phyloP scores from a whole-genome alignment of 2,888 invertebrate genomes.

The Sepioteuthis lessoniana region DNA sequence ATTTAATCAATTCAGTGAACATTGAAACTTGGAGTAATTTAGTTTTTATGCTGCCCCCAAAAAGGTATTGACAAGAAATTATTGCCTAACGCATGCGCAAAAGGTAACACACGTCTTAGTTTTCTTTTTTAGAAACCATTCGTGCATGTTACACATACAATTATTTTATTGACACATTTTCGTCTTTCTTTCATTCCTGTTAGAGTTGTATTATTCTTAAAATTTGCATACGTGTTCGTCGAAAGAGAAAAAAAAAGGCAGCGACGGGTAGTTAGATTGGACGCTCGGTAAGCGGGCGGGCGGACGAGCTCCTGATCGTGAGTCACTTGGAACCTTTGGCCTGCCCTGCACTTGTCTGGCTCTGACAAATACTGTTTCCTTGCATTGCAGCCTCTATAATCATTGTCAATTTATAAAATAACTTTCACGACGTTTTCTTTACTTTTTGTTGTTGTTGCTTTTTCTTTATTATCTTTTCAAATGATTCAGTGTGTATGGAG shows the following conservation, averaged over 20 bases:
- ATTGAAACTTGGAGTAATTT: not conserved
- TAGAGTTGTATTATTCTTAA: not conserved
- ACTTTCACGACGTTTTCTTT: not conserved
- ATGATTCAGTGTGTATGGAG: not conserved
- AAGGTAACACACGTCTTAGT: not conserved
- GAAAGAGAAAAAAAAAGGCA: not conserved
- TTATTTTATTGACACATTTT: not conserved
- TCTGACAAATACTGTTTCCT: conserved; percentile 2
- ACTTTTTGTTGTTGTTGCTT: not conserved
- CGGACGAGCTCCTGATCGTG: not conserved
- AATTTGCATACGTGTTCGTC: not conserved
- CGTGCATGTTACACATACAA: not conserved
- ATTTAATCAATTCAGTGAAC: not conserved
- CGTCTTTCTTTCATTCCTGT: not conserved
- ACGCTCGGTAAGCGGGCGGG: not conserved
- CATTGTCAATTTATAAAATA: conserved; percentile 33
- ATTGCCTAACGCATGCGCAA: not conserved
- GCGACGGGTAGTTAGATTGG: not conserved
- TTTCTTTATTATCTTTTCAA: not conserved
- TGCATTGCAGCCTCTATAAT: not conserved
- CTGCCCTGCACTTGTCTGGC: not conserved
- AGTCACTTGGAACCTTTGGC: not conserved
- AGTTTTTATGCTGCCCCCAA: not conserved
- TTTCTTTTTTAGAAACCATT: not conserved
- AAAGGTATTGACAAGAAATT: not conserved